phyloP scores from a whole-genome alignment of 2,113 vertebrate species.

The Opisthocomus hoazin region DNA sequence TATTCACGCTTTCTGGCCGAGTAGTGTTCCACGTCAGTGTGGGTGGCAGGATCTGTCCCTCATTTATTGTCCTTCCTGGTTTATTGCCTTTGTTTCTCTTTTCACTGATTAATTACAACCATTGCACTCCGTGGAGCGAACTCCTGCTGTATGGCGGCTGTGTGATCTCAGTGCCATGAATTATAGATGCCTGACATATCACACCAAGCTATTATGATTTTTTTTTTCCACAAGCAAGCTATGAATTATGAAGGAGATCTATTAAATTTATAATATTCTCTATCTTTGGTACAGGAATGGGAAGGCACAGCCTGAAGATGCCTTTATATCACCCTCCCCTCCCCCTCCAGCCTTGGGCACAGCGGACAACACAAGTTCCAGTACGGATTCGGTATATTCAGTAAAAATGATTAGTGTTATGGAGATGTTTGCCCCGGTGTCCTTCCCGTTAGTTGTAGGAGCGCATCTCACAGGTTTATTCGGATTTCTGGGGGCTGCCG shows the following conservation, averaged over 20 bases:
- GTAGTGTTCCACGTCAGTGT: background rate
- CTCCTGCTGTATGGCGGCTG: constrained; percentile 14
- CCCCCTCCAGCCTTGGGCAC: accelerated
- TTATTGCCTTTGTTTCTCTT: constrained; percentile 53
- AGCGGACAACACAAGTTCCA: background rate
- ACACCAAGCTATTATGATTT: constrained; percentile 73
- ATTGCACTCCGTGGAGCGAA: constrained; percentile 25
- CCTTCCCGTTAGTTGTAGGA: accelerated
- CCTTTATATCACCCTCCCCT: background rate
- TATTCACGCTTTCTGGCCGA: background rate
- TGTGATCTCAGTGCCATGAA: constrained; percentile 60
- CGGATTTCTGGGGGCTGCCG: background rate
- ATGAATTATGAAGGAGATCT: constrained; percentile 53
- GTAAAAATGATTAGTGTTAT: background rate
- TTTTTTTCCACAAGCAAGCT: constrained; percentile 63
- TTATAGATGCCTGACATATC: constrained; percentile 68
- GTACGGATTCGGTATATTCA: background rate
- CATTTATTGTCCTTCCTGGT: background rate
- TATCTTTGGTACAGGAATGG: background rate
- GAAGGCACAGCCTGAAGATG: background rate
- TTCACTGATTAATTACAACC: constrained; percentile 51
- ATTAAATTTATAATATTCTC: constrained; percentile 55
- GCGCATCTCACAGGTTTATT: accelerated
- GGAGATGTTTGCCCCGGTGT: background rate
- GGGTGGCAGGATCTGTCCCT: background rate